Conservation (phyloP, 2,113 vertebrate species). For the Dromiciops gliroides region DNA sequence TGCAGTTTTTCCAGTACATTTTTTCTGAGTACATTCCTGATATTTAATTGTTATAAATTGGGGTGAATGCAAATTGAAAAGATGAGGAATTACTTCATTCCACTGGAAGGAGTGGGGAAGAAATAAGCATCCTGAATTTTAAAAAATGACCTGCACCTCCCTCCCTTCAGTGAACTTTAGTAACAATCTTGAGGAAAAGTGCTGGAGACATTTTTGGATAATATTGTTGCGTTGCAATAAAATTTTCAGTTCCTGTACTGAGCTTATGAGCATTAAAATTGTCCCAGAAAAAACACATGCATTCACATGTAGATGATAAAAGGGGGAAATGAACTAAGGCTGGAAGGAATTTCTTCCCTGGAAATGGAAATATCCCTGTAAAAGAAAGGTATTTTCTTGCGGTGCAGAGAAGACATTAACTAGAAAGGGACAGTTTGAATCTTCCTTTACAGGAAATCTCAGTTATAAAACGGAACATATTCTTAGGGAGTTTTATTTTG, state of each 20-base stretch:
- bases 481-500: conserved; percentile 4
- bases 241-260: conserved; percentile 18
- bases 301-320: not conserved
- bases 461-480: not conserved
- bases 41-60: not conserved
- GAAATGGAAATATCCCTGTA: not conserved
- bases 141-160: not conserved
- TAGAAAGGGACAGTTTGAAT: conserved; percentile 8
- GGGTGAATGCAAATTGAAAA: rapidly evolving
- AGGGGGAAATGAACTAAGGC: not conserved
- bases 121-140: not conserved
- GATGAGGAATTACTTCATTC: not conserved
- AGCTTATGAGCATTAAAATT: not conserved
- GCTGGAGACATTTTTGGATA: not conserved
- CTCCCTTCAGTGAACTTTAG: not conserved
- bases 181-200: not conserved
- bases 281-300: not conserved
- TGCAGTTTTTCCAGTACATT: not conserved
- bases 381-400: not conserved
- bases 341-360: not conserved
- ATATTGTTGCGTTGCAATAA: not conserved
- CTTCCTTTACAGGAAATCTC: not conserved
- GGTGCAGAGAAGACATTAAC: not conserved
- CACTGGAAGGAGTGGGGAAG: not conserved
- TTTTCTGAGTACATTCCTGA: conserved; percentile 40